These are phyloP conservation scores for Eudyptes chrysolophus DNA, from an alignment of 2,113 vertebrate genomes.

Conservation along the genomic window DNA sequence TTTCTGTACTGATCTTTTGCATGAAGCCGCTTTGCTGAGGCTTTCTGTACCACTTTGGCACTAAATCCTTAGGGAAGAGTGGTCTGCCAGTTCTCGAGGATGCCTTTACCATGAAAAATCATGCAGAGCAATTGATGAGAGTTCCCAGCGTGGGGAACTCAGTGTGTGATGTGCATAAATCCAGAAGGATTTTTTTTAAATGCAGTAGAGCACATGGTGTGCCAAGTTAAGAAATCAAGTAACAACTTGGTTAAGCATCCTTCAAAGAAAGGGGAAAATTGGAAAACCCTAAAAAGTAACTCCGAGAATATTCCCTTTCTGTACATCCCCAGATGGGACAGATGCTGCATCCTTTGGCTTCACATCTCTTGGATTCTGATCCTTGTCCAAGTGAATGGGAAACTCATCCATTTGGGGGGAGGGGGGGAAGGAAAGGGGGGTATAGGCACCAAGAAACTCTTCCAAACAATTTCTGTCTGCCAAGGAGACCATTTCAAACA, in stretches of 20 bases:
- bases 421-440: neutral
- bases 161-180: neutral
- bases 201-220: neutral
- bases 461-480: conserved; percentile 20
- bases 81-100: neutral
- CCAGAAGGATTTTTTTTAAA: neutral
- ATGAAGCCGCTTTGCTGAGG: neutral
- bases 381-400: conserved; percentile 38
- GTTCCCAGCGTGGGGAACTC: neutral
- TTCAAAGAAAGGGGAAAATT: neutral
- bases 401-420: conserved; percentile 28
- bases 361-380: conserved; percentile 11
- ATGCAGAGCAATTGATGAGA: neutral
- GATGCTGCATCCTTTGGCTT: conserved; percentile 39
- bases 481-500: conserved; percentile 30
- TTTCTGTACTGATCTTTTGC: neutral
- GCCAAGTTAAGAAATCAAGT: conserved; percentile 28
- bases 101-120: conserved; percentile 22
- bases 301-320: conserved; percentile 31
- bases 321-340: conserved; percentile 18
- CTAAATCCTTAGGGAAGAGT: neutral
- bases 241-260: neutral
- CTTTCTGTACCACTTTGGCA: neutral
- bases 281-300: conserved; percentile 8
- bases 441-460: neutral